Base-by-base conservation (phyloP, 2,888 invertebrate genomes). In the Dolichopus griseipennis region DNA sequence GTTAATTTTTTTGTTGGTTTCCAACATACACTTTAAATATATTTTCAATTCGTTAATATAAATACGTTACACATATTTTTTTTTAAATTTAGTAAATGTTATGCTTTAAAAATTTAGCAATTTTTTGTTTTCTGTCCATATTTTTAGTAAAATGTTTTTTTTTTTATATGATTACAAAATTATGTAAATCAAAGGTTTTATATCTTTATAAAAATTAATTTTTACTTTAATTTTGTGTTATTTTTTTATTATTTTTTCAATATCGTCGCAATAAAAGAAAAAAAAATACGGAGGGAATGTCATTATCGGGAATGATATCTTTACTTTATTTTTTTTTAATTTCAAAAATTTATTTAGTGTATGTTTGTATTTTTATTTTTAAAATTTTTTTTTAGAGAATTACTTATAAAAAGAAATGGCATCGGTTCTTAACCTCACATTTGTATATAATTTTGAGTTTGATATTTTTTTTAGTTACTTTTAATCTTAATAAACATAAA, bases 261-360 rank as follows among this genome's bases (percentile, higher is more conserved):
- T 52, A 52, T 52, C n/a, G 52, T 52, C n/a, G 9, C 52, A 52
- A 52, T 18, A 52, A 18, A 52, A 52, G 52, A 27, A 27, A 52
- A 18, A 52, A 52, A 52, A 52, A 52, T 52, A 52, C 52, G 52
- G 52, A 52, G 52, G 52, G 52, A 52, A 52, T 52, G 52, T 52
- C 18, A 52, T 52, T 18, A 52, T 52, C n/a, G 52, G 52, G 52
- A 52, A 52, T 52, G 52, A 52, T 52, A 52, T 12, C 52, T 52
- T 52, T 15, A 18, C 15, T 52, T 52, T 52, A 15, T 52, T 12
- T 52, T 41, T n/a, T 52, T 18, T 52, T 18, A 52, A 52, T 52
- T 52, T 52, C 52, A 52, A 52, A 18, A 18, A 52, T 18, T 18
- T 52, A 52, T 52, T 52, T 52, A 52, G 9, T 52, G 52, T 12